Conservation (phyloP, 2,797 vertebrate genomes). For the Periophthalmus magnuspinnatus region DNA sequence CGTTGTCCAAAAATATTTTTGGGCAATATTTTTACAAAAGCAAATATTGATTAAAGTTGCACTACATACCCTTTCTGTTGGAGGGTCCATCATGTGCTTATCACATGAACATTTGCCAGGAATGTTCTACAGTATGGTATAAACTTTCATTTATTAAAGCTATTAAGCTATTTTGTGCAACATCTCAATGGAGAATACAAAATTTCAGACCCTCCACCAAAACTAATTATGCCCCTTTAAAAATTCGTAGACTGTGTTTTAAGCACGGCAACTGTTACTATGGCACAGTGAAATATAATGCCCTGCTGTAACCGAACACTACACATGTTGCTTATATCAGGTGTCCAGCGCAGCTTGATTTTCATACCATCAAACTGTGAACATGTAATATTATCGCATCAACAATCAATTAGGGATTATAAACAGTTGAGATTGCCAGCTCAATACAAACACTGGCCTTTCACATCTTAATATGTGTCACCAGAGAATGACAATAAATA, state of each 20-base stretch:
- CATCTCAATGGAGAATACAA: too few relatives aligned
- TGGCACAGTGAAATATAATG: slow-evolving; percentile 24
- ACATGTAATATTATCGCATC: slow-evolving; percentile 55
- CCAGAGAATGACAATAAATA: neutral
- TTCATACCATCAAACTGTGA: slow-evolving; percentile 61
- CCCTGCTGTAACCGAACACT: slow-evolving; percentile 63
- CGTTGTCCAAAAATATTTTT: too few relatives aligned
- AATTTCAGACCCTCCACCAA: too few relatives aligned
- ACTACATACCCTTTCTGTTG: too few relatives aligned
- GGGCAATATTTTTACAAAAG: too few relatives aligned
- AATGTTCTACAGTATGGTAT: too few relatives aligned
- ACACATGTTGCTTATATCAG: slow-evolving; percentile 46
- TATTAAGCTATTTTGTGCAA: too few relatives aligned
- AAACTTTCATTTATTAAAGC: too few relatives aligned
- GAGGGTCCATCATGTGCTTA: too few relatives aligned
- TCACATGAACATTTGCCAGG: too few relatives aligned
- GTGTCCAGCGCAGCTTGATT: slow-evolving; percentile 55
- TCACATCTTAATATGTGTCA: neutral
- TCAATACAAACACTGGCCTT: neutral
- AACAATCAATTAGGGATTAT: slow-evolving; percentile 40
- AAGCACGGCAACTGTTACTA: slow-evolving; percentile 9
- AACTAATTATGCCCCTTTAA: neutral
- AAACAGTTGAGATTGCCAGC: slow-evolving; percentile 59
- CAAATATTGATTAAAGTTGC: too few relatives aligned
- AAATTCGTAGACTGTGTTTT: neutral